Evolutionary conservation across 2,797 vertebrate genomes (phyloP).

Genomic region (Phrynocephalus vlangalii): DNA sequence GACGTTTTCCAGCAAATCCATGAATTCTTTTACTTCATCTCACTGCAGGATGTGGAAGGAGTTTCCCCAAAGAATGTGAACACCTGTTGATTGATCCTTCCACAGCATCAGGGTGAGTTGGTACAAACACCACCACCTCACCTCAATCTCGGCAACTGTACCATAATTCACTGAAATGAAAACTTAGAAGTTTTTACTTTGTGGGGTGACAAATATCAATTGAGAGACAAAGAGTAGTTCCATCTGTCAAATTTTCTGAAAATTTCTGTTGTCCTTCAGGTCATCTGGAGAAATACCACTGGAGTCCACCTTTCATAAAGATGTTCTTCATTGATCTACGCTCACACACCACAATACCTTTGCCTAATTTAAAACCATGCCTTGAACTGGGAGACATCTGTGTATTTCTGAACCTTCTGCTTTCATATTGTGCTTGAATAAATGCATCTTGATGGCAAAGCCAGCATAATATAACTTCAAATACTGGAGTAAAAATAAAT

Average conservation of each 20-base stretch:
- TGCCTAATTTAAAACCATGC: constrained; percentile 54
- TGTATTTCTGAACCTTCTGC: constrained; percentile 54
- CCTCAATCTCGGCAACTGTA: not conserved
- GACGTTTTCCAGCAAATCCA: not conserved
- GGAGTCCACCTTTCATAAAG: constrained; percentile 28
- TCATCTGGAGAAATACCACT: constrained; percentile 41
- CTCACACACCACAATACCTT: constrained; percentile 30
- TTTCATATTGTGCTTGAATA: constrained; percentile 69
- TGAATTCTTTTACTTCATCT: not conserved
- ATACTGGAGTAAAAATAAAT: constrained; percentile 63
- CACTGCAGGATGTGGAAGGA: too few species aligned
- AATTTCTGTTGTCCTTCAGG: constrained; percentile 38
- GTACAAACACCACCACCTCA: too few species aligned
- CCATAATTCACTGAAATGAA: not conserved
- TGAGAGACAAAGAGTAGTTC: not conserved
- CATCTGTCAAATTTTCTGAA: not conserved
- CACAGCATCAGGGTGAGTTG: too few species aligned
- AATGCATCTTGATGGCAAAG: constrained; percentile 59
- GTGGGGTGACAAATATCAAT: not conserved
- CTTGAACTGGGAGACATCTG: constrained; percentile 43
- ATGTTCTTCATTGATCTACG: constrained; percentile 42
- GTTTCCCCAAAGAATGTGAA: too few species aligned
- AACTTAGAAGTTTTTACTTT: not conserved
- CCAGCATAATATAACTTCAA: constrained; percentile 55
- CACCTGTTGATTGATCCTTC: too few species aligned